Percentiles rank a stretch among this genome's conserved stretches.
Evolutionary conservation across 2,113 vertebrate genomes (phyloP).

Genomic region (Anoura caudifer): DNA sequence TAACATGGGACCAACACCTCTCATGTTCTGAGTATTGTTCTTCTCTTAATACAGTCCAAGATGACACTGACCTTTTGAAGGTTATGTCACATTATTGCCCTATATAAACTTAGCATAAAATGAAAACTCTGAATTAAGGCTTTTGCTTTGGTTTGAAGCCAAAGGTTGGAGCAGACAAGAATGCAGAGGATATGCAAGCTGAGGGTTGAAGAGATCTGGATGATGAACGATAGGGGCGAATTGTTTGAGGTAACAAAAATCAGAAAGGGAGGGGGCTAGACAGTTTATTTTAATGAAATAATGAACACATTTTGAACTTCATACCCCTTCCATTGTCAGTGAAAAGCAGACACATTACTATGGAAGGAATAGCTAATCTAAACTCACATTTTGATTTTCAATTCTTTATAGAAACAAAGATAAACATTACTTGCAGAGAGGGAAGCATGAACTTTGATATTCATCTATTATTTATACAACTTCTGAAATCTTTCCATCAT

Average conservation of each 20-base stretch:
- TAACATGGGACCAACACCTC: not conserved
- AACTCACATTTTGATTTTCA: slow-evolving; percentile 6
- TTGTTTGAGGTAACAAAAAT: not conserved
- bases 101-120: not conserved
- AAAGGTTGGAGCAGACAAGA: not conserved
- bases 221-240: not conserved
- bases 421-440: slow-evolving; percentile 28
- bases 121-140: not conserved
- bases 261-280: not conserved
- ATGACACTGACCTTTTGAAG: not conserved
- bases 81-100: not conserved
- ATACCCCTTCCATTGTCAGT: not conserved
- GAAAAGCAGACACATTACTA: not conserved
- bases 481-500: slow-evolving; percentile 22
- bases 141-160: not conserved
- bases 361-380: not conserved
- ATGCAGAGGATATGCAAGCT: not conserved
- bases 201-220: not conserved
- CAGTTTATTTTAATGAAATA: slow-evolving; percentile 23
- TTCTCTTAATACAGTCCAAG: not conserved
- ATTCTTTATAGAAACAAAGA: slow-evolving; percentile 29
- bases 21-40: not conserved
- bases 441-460: slow-evolving; percentile 21
- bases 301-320: not conserved
- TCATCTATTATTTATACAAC: slow-evolving; percentile 43